Evolutionary conservation across 2,113 vertebrate genomes (phyloP).

Genomic region (Notothenia coriiceps): DNA sequence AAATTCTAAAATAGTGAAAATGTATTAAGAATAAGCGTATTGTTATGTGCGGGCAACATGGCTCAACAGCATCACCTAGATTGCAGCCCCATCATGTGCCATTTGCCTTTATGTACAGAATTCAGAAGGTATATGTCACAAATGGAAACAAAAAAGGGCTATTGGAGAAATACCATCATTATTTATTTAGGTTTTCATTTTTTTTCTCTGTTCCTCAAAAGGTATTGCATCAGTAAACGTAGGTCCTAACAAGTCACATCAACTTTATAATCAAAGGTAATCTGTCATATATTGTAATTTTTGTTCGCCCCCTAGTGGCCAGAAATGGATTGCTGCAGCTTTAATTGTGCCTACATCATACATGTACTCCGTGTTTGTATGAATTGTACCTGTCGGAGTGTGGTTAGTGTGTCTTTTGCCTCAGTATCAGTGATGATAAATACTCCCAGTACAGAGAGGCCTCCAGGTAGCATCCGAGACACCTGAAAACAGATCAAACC

Average conservation of each 20-base stretch:
- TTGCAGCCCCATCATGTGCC: too few relatives aligned
- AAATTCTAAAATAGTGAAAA: too few relatives aligned
- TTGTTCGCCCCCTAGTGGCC: constrained; percentile 3
- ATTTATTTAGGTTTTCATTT: too few relatives aligned
- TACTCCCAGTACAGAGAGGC: constrained; percentile 89
- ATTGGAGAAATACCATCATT: too few relatives aligned
- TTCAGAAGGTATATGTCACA: too few relatives aligned
- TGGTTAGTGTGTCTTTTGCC: constrained; percentile 86
- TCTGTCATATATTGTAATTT: neutral
- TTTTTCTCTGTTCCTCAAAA: neutral
- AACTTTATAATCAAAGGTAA: neutral
- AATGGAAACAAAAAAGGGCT: too few relatives aligned
- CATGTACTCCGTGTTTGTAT: neutral
- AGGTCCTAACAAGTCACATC: neutral
- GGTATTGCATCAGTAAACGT: neutral
- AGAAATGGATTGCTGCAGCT: neutral
- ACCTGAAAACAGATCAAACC: constrained; percentile 81
- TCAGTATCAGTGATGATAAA: constrained; percentile 89
- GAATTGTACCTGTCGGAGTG: constrained; percentile 86
- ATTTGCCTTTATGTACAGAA: too few relatives aligned
- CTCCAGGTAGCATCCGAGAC: constrained; percentile 94
- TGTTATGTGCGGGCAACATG: too few relatives aligned
- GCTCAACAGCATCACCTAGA: too few relatives aligned
- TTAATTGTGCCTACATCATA: neutral
- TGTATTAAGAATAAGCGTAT: too few relatives aligned